Conservation (phyloP, 1,140 invertebrate genomes). For the Drosophila melanica region DNA sequence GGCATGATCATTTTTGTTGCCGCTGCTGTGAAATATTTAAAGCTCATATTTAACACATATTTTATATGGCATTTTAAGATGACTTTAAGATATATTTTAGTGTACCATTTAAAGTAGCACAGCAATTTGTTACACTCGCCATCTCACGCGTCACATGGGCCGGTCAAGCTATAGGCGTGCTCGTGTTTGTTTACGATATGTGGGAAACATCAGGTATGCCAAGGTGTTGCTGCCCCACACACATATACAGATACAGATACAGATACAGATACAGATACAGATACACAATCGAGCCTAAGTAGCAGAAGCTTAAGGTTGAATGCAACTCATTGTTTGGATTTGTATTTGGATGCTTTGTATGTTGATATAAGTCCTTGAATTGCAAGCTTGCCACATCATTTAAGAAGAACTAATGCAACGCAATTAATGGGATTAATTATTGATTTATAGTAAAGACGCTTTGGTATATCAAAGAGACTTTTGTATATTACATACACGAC, state of each 20-base stretch:
- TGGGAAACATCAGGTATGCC: conserved; percentile 32
- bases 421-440: neutral
- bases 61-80: conserved; percentile 64
- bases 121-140: conserved; percentile 64
- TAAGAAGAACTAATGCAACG: neutral
- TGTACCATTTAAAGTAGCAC: conserved; percentile 70
- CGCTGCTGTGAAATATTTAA: conserved; percentile 49
- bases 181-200: conserved; percentile 30
- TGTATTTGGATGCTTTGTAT: neutral
- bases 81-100: conserved; percentile 70
- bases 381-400: neutral
- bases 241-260: too few relatives aligned
- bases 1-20: conserved; percentile 36
- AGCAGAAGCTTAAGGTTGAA: neutral
- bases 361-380: conserved; percentile 5
- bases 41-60: conserved; percentile 69
- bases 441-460: neutral
- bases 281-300: neutral
- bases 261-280: neutral
- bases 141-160: conserved; percentile 23
- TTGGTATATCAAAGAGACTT: neutral
- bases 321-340: conserved; percentile 25
- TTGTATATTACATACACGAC: neutral
- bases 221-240: conserved; percentile 27
- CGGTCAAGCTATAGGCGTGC: conserved; percentile 8